Evolutionary conservation across 2,888 invertebrate genomes (phyloP), one percentile per base, ranked within the genome.

Genomic region (Galerucella nymphaeae): DNA sequence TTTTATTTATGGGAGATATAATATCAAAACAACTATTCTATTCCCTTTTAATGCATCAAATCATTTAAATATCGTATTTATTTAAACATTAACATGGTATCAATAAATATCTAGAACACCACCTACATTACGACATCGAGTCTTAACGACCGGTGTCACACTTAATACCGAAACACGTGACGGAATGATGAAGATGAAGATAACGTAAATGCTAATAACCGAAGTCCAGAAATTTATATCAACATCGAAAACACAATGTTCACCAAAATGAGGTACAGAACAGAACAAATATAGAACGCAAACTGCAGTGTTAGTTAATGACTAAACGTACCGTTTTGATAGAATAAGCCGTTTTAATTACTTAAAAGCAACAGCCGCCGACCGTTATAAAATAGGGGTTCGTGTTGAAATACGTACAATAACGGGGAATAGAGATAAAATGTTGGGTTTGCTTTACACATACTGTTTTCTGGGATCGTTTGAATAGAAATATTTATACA

Each of bases 301-400:
- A 59, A 59, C 59, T 59, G 59, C 59, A 59, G 9, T n/a, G 59
- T 30, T 59, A 59, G 59, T 38, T 59, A 59, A 59, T 59, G 59
- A 38, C 14, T 59, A 16, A 59, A 57, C 57, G 57, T 57, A 57
- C 57, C 57, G 57, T 20, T 57, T 57, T n/a, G 59, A 38, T 59
- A 38, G 59, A 59, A 59, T 59, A 59, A 59, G 59, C 59, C 59
- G 38, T 59, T 59, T 59, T 38, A 38, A 59, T 59, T 59, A 59
- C 30, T 59, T 59, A 59, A 16, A 30, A 38, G 59, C 59, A 59
- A 59, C 59, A 57, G 57, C 23, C 57, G 20, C 11, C 57, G 57
- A 20, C 57, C 57, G 57, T 38, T 38, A 38, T 59, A 59, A 38
- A 59, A 59, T 57, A 57, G 14, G 57, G 57, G 57, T 23, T 18